A percentile compares a stretch with the other conserved stretches of the same genome.
These are phyloP conservation scores for Tetranychus truncatus DNA, from an alignment of 2,888 invertebrate species.

Conservation along the genomic window DNA sequence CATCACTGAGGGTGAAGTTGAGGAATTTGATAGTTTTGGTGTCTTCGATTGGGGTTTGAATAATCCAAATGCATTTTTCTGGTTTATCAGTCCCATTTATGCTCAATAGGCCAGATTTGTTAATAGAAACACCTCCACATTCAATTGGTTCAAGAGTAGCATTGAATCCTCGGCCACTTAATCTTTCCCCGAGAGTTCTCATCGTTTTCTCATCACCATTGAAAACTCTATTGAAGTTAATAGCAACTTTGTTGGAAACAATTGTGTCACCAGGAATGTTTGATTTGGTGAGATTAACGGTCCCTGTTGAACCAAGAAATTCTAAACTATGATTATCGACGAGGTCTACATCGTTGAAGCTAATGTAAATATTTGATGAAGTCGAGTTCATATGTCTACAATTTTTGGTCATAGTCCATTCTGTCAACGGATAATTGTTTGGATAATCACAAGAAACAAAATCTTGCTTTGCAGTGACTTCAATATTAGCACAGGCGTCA, in stretches of 20 bases:
- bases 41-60: neutral
- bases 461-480: neutral
- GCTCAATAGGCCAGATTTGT: neutral
- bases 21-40: neutral
- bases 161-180: neutral
- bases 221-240: neutral
- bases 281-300: neutral
- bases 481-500: neutral
- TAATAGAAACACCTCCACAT: neutral
- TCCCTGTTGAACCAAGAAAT: neutral
- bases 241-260: neutral
- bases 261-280: neutral
- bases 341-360: neutral
- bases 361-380: neutral
- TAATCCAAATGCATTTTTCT: neutral
- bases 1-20: neutral
- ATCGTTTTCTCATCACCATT: neutral
- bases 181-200: neutral
- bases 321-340: neutral
- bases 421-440: neutral
- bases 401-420: neutral
- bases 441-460: neutral
- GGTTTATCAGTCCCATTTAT: neutral
- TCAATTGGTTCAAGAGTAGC: neutral
- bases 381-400: neutral